These are phyloP conservation scores for Clistopyga incitator DNA, from an alignment of 2,888 invertebrate genomes.

Conservation along the genomic window DNA sequence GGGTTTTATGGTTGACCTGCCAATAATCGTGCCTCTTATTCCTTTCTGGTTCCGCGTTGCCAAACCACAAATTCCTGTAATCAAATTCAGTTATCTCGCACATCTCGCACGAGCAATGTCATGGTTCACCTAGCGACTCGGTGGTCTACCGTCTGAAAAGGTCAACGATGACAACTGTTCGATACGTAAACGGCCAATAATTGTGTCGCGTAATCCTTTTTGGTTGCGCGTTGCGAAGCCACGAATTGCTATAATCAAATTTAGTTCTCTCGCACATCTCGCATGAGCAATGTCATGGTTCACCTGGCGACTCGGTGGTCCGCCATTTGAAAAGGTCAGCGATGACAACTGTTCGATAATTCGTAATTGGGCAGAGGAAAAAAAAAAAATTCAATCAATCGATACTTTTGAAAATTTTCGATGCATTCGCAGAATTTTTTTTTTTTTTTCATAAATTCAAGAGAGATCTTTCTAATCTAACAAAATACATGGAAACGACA, in stretches of 20 bases:
- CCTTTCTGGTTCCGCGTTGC: slow-evolving; percentile 57
- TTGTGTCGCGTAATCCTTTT: neutral
- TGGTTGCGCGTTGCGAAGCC: slow-evolving; percentile 60
- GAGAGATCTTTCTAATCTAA: neutral
- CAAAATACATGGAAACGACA: neutral
- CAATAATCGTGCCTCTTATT: too few relatives aligned
- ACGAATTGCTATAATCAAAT: slow-evolving; percentile 64
- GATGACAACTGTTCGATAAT: slow-evolving; percentile 1
- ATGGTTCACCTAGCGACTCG: slow-evolving; percentile 4
- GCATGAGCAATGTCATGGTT: slow-evolving; percentile 13
- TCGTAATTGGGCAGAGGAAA: too few relatives aligned
- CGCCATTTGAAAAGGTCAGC: slow-evolving; percentile 45
- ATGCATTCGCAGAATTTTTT: too few relatives aligned
- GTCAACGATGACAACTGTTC: slow-evolving; percentile 20
- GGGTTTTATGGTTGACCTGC: too few relatives aligned
- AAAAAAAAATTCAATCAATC: too few relatives aligned
- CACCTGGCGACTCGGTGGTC: slow-evolving; percentile 36
- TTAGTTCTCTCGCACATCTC: slow-evolving; percentile 24
- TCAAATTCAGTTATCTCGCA: slow-evolving; percentile 51
- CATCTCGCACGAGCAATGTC: slow-evolving; percentile 19
- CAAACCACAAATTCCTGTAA: slow-evolving; percentile 60
- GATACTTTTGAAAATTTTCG: neutral
- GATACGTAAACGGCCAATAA: slow-evolving; percentile 15
- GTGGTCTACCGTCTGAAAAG: slow-evolving; percentile 50
- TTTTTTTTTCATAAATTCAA: too few relatives aligned